A percentile compares a stretch with the other conserved stretches of the same genome.
Conservation (phyloP, 2,113 vertebrate species). For the Nymphicus hollandicus region DNA sequence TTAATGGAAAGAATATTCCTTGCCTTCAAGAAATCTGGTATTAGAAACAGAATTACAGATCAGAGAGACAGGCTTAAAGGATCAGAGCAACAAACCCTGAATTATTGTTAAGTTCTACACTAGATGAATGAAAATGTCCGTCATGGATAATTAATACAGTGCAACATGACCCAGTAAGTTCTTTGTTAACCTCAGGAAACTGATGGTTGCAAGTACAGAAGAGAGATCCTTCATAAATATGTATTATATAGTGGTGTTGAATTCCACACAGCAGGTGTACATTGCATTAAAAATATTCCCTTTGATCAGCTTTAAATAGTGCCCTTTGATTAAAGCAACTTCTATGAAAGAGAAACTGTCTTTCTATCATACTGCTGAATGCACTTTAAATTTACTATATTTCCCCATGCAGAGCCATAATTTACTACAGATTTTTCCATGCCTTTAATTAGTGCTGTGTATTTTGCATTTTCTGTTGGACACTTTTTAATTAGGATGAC, state of each 20-base stretch:
- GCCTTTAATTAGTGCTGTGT: neutral
- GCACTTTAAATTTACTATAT: neutral
- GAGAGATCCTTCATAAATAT: slow-evolving; percentile 55
- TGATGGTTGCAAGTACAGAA: slow-evolving; percentile 12
- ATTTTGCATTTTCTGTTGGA: neutral
- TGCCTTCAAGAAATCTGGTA: slow-evolving; percentile 2
- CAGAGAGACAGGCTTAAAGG: neutral
- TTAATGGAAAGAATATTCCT: neutral
- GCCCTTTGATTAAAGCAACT: neutral
- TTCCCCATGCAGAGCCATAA: neutral
- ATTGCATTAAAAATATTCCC: slow-evolving; percentile 15
- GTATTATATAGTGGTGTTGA: slow-evolving; percentile 33
- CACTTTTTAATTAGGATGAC: neutral
- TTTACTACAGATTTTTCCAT: neutral
- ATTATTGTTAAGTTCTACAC: slow-evolving; percentile 13
- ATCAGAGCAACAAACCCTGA: neutral
- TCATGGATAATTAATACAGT: slow-evolving; percentile 51
- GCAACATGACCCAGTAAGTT: slow-evolving; percentile 43
- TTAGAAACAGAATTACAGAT: slow-evolving; percentile 31
- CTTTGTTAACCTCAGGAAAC: slow-evolving; percentile 46
- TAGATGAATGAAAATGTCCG: slow-evolving; percentile 25
- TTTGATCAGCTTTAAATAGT: slow-evolving; percentile 28
- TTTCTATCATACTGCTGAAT: neutral
- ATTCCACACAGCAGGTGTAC: slow-evolving; percentile 28
- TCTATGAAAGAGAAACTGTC: neutral